Percentiles rank a stretch among this genome's conserved stretches.
Conservation (phyloP, 2,113 vertebrate species). For the Melierax canorus region DNA sequence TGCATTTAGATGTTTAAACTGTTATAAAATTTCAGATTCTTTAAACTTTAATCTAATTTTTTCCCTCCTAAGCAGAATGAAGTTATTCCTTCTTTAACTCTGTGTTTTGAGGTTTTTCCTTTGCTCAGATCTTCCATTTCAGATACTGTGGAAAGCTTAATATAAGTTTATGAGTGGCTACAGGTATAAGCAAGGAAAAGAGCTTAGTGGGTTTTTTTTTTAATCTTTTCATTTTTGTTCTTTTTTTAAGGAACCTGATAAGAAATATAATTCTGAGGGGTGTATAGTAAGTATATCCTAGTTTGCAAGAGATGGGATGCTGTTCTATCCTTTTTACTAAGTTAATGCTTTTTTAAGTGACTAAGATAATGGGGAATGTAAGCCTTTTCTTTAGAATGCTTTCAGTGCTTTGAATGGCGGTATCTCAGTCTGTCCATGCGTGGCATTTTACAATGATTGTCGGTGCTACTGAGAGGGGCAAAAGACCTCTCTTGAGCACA, state of each 20-base stretch:
- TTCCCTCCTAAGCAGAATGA: neutral
- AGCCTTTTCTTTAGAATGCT: neutral
- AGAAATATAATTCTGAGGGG: neutral
- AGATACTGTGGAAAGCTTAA: neutral
- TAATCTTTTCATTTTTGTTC: neutral
- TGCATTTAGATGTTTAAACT: constrained; percentile 41
- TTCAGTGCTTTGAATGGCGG: neutral
- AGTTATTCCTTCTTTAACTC: neutral
- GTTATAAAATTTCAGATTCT: neutral
- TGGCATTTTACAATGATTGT: neutral
- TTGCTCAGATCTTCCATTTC: constrained; percentile 20
- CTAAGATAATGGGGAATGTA: neutral
- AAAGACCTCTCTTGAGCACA: neutral
- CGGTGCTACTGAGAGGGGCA: neutral
- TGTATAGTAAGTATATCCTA: neutral
- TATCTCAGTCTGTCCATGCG: fast-evolving
- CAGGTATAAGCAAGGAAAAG: neutral
- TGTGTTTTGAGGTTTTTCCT: constrained; percentile 24
- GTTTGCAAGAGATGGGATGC: neutral
- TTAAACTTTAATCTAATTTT: neutral
- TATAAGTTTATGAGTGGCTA: neutral
- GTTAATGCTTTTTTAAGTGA: neutral
- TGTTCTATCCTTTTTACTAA: neutral
- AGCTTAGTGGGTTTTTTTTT: neutral
- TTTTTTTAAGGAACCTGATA: neutral